Conservation (phyloP, 2,113 vertebrate species). For the Sander lucioperca region DNA sequence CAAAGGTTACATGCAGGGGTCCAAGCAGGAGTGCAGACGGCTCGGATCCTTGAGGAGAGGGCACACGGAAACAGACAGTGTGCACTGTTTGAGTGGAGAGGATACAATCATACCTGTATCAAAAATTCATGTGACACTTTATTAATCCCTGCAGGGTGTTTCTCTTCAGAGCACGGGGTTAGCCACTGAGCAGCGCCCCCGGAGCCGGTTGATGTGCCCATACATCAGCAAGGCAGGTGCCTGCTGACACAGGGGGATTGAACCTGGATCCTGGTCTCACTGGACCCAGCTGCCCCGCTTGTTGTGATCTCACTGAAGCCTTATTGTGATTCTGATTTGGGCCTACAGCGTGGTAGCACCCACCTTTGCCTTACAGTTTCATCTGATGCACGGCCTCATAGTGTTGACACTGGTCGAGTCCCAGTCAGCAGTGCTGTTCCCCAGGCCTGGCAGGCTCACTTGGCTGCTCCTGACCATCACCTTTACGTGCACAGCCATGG, state of each 20-base stretch:
- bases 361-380: constrained; percentile 66
- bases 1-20: constrained; percentile 72
- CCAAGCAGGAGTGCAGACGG: constrained; percentile 35
- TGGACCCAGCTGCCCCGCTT: constrained; percentile 3
- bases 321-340: constrained; percentile 23
- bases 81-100: constrained; percentile 19
- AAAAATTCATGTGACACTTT: constrained; percentile 16
- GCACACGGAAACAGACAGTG: constrained; percentile 29
- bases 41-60: constrained; percentile 41
- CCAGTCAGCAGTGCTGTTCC: constrained; percentile 57
- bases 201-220: constrained; percentile 28
- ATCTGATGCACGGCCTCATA: constrained; percentile 64
- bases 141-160: constrained; percentile 30
- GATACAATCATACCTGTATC: constrained; percentile 10
- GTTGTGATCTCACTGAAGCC: constrained; percentile 31
- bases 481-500: constrained; percentile 85
- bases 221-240: neutral
- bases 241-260: neutral
- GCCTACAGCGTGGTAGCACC: constrained; percentile 58
- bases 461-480: constrained; percentile 70
- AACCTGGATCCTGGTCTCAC: constrained; percentile 22
- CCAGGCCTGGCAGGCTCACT: constrained; percentile 58
- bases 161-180: constrained; percentile 44
- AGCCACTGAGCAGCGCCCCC: neutral
- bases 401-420: constrained; percentile 58